Evolutionary conservation across 2,888 invertebrate genomes (phyloP).

Genomic region (Villa cingulata): DNA sequence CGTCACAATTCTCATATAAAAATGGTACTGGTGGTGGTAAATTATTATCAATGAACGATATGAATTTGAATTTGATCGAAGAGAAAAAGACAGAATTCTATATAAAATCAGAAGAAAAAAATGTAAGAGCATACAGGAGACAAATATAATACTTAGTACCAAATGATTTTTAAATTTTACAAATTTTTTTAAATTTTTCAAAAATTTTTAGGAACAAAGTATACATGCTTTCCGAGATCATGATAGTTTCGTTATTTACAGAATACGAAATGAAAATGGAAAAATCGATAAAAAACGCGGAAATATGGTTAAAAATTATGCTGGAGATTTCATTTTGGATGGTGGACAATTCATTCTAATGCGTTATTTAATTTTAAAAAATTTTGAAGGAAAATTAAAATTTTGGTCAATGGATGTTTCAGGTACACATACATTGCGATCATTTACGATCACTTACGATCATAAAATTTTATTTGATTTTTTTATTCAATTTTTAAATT

Average conservation of each 20-base stretch:
- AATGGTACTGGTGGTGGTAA: neutral
- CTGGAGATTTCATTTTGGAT: constrained; percentile 24
- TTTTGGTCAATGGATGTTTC: constrained; percentile 26
- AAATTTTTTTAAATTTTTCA: neutral
- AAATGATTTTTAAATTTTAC: too few species aligned
- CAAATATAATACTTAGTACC: neutral
- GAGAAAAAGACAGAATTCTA: constrained; percentile 9
- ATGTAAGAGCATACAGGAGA: neutral
- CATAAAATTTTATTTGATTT: too few species aligned
- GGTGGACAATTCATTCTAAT: constrained; percentile 27
- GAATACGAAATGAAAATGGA: neutral
- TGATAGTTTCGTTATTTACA: neutral
- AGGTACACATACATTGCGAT: too few species aligned
- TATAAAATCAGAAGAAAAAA: neutral
- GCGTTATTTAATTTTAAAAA: constrained; percentile 24
- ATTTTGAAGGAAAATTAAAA: constrained; percentile 22
- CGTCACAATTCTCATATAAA: constrained; percentile 7
- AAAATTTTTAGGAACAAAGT: constrained; percentile 2
- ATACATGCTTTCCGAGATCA: constrained; percentile 2
- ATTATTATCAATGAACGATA: constrained; percentile 7
- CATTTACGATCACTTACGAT: too few species aligned
- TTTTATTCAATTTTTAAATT: neutral
- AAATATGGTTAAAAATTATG: neutral
- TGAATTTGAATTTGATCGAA: constrained; percentile 7
- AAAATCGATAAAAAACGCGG: neutral